phyloP scores from a whole-genome alignment of 2,797 vertebrate genomes.

The Cheirogaleus major region DNA sequence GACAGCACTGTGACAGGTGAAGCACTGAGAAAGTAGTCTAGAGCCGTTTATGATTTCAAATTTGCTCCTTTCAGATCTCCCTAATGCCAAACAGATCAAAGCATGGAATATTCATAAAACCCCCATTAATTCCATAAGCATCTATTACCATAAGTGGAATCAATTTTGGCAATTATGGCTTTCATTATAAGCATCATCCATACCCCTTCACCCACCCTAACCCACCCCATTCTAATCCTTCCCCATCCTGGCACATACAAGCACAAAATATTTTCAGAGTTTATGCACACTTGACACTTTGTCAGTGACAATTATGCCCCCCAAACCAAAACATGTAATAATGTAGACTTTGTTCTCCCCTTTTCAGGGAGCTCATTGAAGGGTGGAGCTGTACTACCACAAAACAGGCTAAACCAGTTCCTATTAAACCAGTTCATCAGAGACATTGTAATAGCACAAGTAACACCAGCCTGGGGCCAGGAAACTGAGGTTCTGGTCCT shows the following conservation, averaged over 20 bases:
- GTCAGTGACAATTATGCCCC: neutral
- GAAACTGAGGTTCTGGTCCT: constrained; percentile 36
- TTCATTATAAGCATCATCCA: neutral
- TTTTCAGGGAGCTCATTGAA: neutral
- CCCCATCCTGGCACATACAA: neutral
- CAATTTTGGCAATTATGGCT: neutral
- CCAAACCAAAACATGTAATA: constrained; percentile 40
- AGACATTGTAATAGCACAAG: neutral
- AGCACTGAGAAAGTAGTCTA: neutral
- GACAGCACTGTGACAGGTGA: neutral
- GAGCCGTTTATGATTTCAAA: neutral
- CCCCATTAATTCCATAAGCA: neutral
- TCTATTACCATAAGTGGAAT: constrained; percentile 27
- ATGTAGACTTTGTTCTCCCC: constrained; percentile 47
- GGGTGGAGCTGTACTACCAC: neutral
- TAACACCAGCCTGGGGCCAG: constrained; percentile 17
- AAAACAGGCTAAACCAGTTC: constrained; percentile 58
- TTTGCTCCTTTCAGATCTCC: neutral
- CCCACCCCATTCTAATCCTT: neutral
- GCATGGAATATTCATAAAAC: neutral
- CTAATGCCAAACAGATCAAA: constrained; percentile 58
- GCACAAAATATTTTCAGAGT: constrained; percentile 31
- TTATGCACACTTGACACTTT: neutral
- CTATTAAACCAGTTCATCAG: constrained; percentile 28
- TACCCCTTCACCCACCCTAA: neutral